Evolutionary conservation across 2,888 invertebrate genomes (phyloP).

Genomic region (Lepeophtheirus nordmannii): DNA sequence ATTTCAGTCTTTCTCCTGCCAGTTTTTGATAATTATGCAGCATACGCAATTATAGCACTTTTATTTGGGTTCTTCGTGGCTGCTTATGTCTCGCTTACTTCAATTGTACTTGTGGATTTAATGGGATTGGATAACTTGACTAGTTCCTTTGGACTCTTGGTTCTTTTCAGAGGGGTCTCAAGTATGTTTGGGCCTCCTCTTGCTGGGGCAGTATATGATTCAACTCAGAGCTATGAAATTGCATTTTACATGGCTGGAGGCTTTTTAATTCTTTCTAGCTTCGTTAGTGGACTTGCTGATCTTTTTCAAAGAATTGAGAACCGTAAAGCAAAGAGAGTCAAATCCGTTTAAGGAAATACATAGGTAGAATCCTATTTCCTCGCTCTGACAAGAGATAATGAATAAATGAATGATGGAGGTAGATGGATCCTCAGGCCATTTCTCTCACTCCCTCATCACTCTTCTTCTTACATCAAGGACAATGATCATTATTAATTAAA

Average conservation of each 20-base stretch:
- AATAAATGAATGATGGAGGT: too few species aligned
- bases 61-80: constrained; percentile 90
- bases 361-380: not conserved
- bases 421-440: too few species aligned
- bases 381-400: too few species aligned
- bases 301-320: not conserved
- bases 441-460: not conserved
- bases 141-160: constrained; percentile 89
- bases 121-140: constrained; percentile 88
- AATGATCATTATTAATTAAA: not conserved
- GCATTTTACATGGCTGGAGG: constrained; percentile 84
- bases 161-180: constrained; percentile 85
- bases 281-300: constrained; percentile 46
- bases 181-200: constrained; percentile 57
- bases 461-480: not conserved
- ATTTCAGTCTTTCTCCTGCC: constrained; percentile 66
- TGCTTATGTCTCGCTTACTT: constrained; percentile 91
- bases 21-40: constrained; percentile 56
- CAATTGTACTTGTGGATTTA: constrained; percentile 89
- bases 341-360: not conserved
- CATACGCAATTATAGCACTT: constrained; percentile 62
- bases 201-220: constrained; percentile 76
- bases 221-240: constrained; percentile 64
- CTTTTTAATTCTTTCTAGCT: constrained; percentile 65
- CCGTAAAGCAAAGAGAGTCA: not conserved